Conservation (phyloP, 2,888 invertebrate species). For the Macrophya alboannulata region DNA sequence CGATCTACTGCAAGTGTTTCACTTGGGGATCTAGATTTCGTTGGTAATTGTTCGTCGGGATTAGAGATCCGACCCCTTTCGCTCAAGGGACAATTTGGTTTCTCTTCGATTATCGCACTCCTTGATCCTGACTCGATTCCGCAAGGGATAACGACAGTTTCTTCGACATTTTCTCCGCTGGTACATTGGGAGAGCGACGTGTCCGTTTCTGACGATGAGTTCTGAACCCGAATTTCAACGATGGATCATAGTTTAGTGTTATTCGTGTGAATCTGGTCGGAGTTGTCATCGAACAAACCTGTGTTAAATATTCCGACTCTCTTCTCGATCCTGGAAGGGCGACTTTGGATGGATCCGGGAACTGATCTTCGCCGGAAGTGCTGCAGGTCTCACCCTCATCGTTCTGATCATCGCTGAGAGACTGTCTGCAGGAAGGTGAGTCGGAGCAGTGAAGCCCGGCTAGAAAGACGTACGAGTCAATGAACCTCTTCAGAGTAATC, state of each 20-base stretch:
- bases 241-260: background rate
- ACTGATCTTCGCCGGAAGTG: background rate
- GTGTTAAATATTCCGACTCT: constrained; percentile 48
- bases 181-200: background rate
- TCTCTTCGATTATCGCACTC: background rate
- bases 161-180: background rate
- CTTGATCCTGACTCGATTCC: background rate
- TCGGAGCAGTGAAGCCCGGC: constrained; percentile 73
- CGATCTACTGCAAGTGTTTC: background rate
- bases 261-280: background rate
- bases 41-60: background rate
- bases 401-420: background rate
- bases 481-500: constrained; percentile 85
- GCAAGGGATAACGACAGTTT: background rate
- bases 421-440: constrained; percentile 53
- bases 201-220: background rate
- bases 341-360: constrained; percentile 56
- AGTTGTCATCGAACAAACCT: constrained; percentile 36
- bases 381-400: constrained; percentile 21
- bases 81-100: background rate
- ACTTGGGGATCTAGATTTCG: background rate
- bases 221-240: background rate
- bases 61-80: background rate
- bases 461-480: constrained; percentile 79
- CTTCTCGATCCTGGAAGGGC: constrained; percentile 42